These are phyloP conservation scores for Falco peregrinus DNA, from an alignment of 2,797 vertebrate species.

Conservation along the genomic window DNA sequence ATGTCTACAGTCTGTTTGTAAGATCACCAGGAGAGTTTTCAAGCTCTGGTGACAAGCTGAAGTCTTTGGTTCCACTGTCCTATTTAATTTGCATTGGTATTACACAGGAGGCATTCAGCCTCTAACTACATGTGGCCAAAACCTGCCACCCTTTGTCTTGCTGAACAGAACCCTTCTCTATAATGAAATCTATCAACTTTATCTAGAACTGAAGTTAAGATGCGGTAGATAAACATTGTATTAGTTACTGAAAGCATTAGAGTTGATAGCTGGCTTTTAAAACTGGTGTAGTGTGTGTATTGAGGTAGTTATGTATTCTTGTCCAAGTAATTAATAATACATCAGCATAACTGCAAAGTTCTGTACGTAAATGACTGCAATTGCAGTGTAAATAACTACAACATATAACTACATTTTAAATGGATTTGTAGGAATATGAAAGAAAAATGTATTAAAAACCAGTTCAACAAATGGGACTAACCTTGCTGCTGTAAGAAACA, in stretches of 20 bases:
- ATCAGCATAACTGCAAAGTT: not conserved
- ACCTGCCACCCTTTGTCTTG: not conserved
- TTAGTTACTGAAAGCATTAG: not conserved
- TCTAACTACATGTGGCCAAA: not conserved
- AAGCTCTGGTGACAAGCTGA: not conserved
- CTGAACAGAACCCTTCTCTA: not conserved
- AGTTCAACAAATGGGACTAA: not conserved
- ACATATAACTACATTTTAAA: not conserved
- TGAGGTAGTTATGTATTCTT: not conserved
- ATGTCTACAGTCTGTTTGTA: not conserved
- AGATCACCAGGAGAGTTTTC: not conserved
- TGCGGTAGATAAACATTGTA: not conserved
- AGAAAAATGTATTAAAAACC: not conserved
- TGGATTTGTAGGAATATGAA: not conserved
- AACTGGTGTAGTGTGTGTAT: not conserved
- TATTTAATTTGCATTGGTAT: not conserved
- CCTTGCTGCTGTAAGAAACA: not conserved
- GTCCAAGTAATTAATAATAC: constrained; percentile 1
- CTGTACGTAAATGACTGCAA: not conserved
- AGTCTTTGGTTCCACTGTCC: not conserved
- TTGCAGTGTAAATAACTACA: not conserved
- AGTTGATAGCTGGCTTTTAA: not conserved
- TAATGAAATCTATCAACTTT: not conserved
- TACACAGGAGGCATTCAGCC: not conserved
- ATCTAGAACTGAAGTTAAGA: not conserved